A percentile compares a stretch with the other conserved stretches of the same genome.
Conservation (phyloP, 2,797 vertebrate genomes). For the Phrynocephalus vlangalii region DNA sequence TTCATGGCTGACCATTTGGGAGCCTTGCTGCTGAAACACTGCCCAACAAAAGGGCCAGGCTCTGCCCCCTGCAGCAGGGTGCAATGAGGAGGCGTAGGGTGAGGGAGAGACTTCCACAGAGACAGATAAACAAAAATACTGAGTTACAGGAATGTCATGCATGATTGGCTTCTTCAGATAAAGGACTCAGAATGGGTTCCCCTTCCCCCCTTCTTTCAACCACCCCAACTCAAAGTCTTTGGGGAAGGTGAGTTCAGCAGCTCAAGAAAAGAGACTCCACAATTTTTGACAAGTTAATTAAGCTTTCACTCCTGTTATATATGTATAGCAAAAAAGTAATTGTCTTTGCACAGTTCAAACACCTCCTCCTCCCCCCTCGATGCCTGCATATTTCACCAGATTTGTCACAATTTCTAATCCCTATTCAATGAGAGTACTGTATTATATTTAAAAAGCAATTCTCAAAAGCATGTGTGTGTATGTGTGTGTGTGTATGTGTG, state of each 20-base stretch:
- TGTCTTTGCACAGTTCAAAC: conserved; percentile 80
- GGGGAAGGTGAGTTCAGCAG: conserved; percentile 78
- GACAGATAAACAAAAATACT: conserved; percentile 66
- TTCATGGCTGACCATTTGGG: conserved; percentile 37
- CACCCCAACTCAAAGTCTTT: conserved; percentile 68
- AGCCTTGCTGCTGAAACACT: conserved; percentile 42
- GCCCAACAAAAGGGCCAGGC: conserved; percentile 59
- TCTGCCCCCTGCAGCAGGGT: conserved; percentile 58
- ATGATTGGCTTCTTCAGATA: conserved; percentile 60
- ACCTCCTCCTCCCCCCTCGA: conserved; percentile 55
- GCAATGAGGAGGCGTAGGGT: background rate
- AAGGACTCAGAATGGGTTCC: conserved; percentile 51
- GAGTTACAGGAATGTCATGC: conserved; percentile 65
- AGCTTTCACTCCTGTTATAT: conserved; percentile 82
- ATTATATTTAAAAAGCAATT: conserved; percentile 66
- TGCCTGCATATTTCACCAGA: conserved; percentile 79
- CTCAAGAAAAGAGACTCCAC: conserved; percentile 80
- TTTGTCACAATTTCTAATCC: conserved; percentile 79
- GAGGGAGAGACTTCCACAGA: conserved; percentile 39
- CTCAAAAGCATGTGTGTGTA: background rate
- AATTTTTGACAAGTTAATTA: conserved; percentile 84
- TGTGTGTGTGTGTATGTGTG: no score
- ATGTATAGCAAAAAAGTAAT: conserved; percentile 78
- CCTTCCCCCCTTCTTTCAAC: background rate
- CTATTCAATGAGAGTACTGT: conserved; percentile 71